phyloP scores from a whole-genome alignment of 1,140 invertebrate genomes.

The Drosophila nasuta region DNA sequence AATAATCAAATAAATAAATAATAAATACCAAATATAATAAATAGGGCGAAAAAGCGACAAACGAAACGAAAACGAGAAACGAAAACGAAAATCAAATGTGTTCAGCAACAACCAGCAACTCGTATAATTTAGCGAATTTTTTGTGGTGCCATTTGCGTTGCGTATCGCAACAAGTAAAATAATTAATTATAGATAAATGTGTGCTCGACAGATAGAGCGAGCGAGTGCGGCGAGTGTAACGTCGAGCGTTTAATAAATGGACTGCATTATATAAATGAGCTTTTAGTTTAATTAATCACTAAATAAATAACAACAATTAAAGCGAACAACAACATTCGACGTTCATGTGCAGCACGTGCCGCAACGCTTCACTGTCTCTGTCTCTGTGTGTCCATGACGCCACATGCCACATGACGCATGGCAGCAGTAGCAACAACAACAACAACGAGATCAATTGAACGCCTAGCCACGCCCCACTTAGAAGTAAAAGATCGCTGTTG shows the following conservation, averaged over 20 bases:
- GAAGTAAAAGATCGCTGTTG: not conserved
- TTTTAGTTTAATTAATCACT: constrained; percentile 83
- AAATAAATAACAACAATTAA: constrained; percentile 54
- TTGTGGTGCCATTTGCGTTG: constrained; percentile 47
- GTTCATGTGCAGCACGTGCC: constrained; percentile 15
- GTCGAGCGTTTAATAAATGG: constrained; percentile 67
- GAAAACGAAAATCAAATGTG: constrained; percentile 40
- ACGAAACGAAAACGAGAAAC: constrained; percentile 17
- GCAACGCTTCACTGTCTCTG: constrained; percentile 16
- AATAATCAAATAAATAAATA: constrained; percentile 26
- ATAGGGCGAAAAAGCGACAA: not conserved
- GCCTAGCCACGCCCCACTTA: constrained; percentile 19
- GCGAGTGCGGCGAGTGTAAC: constrained; percentile 5
- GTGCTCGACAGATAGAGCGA: constrained; percentile 27
- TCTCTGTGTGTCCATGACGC: not conserved
- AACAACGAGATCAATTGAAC: not conserved
- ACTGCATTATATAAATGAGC: constrained; percentile 77
- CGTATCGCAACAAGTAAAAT: constrained; percentile 75
- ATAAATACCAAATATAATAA: constrained; percentile 11
- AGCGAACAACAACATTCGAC: no score
- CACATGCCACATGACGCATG: constrained; percentile 52
- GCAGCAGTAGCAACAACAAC: constrained; percentile 45
- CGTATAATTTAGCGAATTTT: constrained; percentile 64
- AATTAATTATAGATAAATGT: constrained; percentile 82
- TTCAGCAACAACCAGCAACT: constrained; percentile 31